Evolutionary conservation across 2,797 vertebrate genomes (phyloP).

Genomic region (Rhadinocentrus ornatus): DNA sequence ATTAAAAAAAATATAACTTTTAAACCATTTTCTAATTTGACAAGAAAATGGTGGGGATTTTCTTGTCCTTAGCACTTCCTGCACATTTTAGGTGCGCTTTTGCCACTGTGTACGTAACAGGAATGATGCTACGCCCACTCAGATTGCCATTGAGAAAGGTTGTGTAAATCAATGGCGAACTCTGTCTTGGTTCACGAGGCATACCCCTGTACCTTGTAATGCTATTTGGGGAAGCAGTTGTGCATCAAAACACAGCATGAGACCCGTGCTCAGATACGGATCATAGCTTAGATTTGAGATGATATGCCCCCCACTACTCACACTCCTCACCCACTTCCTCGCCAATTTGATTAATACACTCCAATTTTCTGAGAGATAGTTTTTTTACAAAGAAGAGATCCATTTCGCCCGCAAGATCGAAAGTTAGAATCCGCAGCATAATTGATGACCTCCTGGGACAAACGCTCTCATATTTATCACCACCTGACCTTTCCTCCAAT

Average conservation of each 20-base stretch:
- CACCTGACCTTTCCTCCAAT: conserved; percentile 91
- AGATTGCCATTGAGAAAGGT: conserved; percentile 42
- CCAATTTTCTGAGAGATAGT: conserved; percentile 86
- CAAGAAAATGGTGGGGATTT: neutral
- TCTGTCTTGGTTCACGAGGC: conserved; percentile 41
- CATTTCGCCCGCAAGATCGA: conserved; percentile 86
- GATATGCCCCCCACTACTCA: conserved; percentile 34
- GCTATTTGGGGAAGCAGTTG: conserved; percentile 40
- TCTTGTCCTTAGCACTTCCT: neutral
- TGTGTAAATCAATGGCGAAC: conserved; percentile 52
- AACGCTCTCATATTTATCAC: conserved; percentile 89
- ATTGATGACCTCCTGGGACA: conserved; percentile 91
- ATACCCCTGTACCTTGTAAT: conserved; percentile 40
- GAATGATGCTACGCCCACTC: conserved; percentile 14
- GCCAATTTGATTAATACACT: conserved; percentile 83
- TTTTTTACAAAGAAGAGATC: conserved; percentile 85
- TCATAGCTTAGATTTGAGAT: conserved; percentile 64
- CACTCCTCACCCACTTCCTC: conserved; percentile 42
- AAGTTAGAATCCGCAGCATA: conserved; percentile 86
- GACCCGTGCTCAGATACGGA: conserved; percentile 61
- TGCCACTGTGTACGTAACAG: conserved; percentile 24
- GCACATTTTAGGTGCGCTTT: conserved; percentile 13
- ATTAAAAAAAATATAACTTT: neutral
- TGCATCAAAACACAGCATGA: conserved; percentile 47
- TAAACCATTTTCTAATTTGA: neutral